These are phyloP conservation scores for Prorops nasuta DNA, from an alignment of 1,140 invertebrate genomes.

Conservation along the genomic window DNA sequence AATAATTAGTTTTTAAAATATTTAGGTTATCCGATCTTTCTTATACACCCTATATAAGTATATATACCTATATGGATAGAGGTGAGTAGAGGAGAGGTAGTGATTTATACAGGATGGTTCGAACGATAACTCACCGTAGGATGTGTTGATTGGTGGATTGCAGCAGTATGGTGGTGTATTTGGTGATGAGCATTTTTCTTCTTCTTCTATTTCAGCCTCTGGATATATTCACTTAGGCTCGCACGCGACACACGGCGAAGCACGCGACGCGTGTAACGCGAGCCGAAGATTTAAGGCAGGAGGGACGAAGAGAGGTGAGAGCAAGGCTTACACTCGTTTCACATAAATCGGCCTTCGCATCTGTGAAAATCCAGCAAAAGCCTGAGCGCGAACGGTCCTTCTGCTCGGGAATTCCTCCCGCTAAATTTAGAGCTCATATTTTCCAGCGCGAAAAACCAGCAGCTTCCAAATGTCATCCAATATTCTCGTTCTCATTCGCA, in stretches of 20 bases:
- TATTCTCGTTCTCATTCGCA: too few species aligned
- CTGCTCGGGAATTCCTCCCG: slow-evolving; percentile 34
- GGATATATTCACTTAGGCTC: too few species aligned
- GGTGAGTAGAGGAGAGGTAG: too few species aligned
- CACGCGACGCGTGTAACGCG: neutral
- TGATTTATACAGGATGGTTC: too few species aligned
- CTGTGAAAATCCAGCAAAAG: slow-evolving; percentile 29
- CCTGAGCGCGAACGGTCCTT: slow-evolving; percentile 18
- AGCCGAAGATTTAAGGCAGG: neutral
- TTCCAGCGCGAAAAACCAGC: slow-evolving; percentile 6
- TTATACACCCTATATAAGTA: too few species aligned
- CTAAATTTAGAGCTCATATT: slow-evolving; percentile 40
- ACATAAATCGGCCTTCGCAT: slow-evolving; percentile 26
- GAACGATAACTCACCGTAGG: slow-evolving; percentile 42
- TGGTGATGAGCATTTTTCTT: slow-evolving; percentile 48
- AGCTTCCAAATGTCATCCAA: too few species aligned
- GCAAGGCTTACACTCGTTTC: slow-evolving; percentile 23
- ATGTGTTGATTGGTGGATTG: slow-evolving; percentile 47
- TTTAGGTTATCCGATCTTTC: too few species aligned
- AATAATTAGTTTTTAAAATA: too few species aligned
- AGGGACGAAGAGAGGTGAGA: neutral
- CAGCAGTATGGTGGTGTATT: slow-evolving; percentile 48
- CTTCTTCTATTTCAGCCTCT: too few species aligned
- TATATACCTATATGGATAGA: too few species aligned
- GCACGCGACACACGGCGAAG: neutral